These are phyloP conservation scores for Zoroaster sp. DNA, from an alignment of 53 echinoderm and acorn worm genomes.

Conservation along the genomic window DNA sequence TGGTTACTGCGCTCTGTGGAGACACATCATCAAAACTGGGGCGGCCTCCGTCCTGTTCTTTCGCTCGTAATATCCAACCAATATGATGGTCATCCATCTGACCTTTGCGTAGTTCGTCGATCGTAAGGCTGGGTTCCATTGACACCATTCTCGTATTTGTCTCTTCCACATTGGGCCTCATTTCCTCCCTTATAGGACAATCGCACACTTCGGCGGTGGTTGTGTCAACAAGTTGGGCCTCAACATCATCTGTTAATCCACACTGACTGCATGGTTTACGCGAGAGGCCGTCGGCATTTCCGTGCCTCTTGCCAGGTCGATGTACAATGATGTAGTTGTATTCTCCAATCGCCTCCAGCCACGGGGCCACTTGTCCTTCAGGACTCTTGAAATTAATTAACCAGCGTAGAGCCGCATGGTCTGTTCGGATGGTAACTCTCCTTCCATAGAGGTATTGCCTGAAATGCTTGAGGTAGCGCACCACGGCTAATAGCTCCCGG, in stretches of 20 bases:
- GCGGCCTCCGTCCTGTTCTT: no score
- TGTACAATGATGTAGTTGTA: no score
- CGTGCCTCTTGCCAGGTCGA: constrained; percentile 32
- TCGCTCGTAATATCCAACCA: not conserved
- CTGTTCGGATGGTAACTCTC: no score
- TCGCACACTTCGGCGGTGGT: no score
- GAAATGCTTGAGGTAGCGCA: no score
- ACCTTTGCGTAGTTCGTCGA: not conserved
- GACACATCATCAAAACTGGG: no score
- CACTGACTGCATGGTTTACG: constrained; percentile 36
- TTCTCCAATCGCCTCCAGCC: no score
- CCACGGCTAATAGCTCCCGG: no score
- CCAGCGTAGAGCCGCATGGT: no score
- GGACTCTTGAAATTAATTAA: no score
- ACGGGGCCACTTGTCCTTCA: no score
- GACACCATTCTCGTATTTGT: not conserved
- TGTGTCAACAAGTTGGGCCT: not conserved
- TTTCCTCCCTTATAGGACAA: not conserved
- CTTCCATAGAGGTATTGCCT: no score
- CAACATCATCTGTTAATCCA: not conserved
- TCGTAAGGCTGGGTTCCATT: not conserved
- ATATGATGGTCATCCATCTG: not conserved
- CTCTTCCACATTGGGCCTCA: not conserved
- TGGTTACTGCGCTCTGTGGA: not conserved
- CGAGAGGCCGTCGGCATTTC: constrained; percentile 43